Evolutionary conservation across 2,888 invertebrate species (phyloP), one percentile per base, ranked within the genome.

Genomic region (Agriopis aurantiaria): DNA sequence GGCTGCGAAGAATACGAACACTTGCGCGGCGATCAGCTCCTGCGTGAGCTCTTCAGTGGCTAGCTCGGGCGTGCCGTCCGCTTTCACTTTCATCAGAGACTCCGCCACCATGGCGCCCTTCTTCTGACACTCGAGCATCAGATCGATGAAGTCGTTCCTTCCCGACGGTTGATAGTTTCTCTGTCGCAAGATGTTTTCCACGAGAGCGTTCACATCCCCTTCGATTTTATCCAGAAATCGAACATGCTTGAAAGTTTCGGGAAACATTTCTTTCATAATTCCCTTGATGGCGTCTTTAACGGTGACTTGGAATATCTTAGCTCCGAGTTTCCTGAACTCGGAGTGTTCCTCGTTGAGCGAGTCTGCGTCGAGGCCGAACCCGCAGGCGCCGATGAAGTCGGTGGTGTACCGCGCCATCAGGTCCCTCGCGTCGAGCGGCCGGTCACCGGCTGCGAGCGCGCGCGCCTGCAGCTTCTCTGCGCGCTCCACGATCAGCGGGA

Each of bases 1-100:
- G 0, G 94, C 95, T 1, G 88, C 88, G 51, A 91, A 90, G 75
- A 91, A 92, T 8, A 91, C 82, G 55, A 92, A 91, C 2, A 83
- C 85, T 66, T 89, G 89, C 10, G 89, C 88, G 0, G 86, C 87
- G 58, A 88, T 78, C 58, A 87, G 71, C 62, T 88, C 88, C 14
- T 57, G 57, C 9, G 57, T 57, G 6, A 88, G 51, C 9, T 80
- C 74, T 0, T 81, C 79, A 2, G 23, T 14, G 10, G 43, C 57
- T 5, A 12, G 43, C 40, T 80, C 80, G 3, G 85, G 74, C 0
- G 76, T 82, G 3, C 88, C 88, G 45, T 88, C 86, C 7, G 75
- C 60, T 17, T 82, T 84, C 0, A 53, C 45, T 23, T 75, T 65
- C 57, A 85, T 83, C 8, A 88, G 70, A 0, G 88, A 88, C 49